Percentiles rank a stretch among this genome's conserved stretches.
These are phyloP conservation scores for Nannoperca australis DNA, from an alignment of 2,797 vertebrate species.

Conservation along the genomic window DNA sequence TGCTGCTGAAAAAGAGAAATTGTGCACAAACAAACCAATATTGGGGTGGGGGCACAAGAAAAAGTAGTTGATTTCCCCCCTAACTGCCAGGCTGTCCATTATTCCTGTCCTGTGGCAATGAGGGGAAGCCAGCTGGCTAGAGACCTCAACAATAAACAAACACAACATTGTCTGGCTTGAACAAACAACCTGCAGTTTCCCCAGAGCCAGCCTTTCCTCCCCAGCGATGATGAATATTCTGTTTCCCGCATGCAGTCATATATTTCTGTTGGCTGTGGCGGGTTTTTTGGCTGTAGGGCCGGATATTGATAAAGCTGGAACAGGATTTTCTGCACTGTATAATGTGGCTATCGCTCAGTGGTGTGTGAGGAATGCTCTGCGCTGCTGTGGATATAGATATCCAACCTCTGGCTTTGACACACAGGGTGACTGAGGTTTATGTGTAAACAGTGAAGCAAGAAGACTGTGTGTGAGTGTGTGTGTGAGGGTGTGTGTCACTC, in stretches of 20 bases:
- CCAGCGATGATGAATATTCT: constrained; percentile 73
- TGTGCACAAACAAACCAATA: constrained; percentile 44
- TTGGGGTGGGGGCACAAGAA: neutral
- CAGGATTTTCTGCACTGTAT: constrained; percentile 67
- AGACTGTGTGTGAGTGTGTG: neutral
- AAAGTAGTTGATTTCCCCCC: constrained; percentile 44
- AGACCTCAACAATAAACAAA: constrained; percentile 79
- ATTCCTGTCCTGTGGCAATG: constrained; percentile 68
- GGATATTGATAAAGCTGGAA: constrained; percentile 80
- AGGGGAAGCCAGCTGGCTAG: constrained; percentile 74
- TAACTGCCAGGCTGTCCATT: constrained; percentile 64
- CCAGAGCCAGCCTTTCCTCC: constrained; percentile 69
- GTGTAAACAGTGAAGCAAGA: constrained; percentile 32
- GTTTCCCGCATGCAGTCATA: constrained; percentile 57
- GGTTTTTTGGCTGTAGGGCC: constrained; percentile 58
- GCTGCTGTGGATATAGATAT: constrained; percentile 70
- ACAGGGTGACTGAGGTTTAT: constrained; percentile 45
- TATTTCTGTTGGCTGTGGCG: constrained; percentile 61
- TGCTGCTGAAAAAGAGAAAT: constrained; percentile 22
- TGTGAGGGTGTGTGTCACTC: constrained; percentile 11
- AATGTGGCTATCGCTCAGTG: constrained; percentile 72
- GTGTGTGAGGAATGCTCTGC: constrained; percentile 62
- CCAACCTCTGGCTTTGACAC: constrained; percentile 65
- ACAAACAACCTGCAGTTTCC: constrained; percentile 73
- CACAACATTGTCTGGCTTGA: constrained; percentile 72